Evolutionary conservation across 2,888 invertebrate genomes (phyloP).

Genomic region (Leucophenga maculata): DNA sequence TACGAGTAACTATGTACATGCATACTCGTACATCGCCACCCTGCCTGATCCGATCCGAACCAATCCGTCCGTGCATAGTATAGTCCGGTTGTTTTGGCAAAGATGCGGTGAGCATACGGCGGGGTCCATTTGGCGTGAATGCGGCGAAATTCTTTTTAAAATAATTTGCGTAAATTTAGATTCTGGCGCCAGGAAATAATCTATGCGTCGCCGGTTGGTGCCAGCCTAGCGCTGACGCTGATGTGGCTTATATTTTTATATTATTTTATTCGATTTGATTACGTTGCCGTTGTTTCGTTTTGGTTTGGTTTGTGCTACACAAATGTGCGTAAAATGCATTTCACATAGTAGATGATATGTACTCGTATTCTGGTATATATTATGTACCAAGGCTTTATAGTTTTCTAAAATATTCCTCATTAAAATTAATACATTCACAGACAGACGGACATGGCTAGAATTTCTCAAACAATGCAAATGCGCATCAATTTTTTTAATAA

Average conservation of each 20-base stretch:
- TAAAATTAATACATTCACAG: too few relatives aligned
- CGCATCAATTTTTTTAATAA: too few relatives aligned
- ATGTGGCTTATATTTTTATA: conserved; percentile 7
- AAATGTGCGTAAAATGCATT: too few relatives aligned
- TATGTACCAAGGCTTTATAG: too few relatives aligned
- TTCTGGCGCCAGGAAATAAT: conserved; percentile 71
- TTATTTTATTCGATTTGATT: background rate
- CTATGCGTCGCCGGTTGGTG: conserved; percentile 51
- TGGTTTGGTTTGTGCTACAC: background rate
- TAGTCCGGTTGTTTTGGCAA: background rate
- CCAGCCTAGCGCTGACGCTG: conserved; percentile 30
- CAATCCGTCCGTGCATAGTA: too few relatives aligned
- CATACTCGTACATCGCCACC: conserved; percentile 11
- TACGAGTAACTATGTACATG: background rate
- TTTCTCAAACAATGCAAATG: too few relatives aligned
- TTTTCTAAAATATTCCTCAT: too few relatives aligned
- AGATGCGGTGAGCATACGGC: background rate
- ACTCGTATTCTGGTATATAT: too few relatives aligned
- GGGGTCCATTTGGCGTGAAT: conserved; percentile 45
- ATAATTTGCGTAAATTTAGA: conserved; percentile 69
- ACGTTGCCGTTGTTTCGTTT: background rate
- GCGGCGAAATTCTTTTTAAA: conserved; percentile 66
- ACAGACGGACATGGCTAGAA: too few relatives aligned
- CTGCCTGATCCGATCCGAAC: background rate
- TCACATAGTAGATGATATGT: too few relatives aligned